Conservation (phyloP, 2,888 invertebrate species). For the Mylabris sibirica region DNA sequence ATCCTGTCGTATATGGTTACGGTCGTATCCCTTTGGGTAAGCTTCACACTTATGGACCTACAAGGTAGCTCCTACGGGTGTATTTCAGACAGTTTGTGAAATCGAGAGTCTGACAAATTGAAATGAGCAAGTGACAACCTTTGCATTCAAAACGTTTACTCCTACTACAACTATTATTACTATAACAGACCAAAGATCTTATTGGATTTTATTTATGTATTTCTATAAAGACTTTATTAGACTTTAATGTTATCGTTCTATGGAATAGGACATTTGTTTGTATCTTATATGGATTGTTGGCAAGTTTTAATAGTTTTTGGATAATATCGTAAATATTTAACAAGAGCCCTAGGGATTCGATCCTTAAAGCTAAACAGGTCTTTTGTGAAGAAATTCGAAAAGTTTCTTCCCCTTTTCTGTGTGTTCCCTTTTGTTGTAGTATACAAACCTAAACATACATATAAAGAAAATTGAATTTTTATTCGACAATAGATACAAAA, state of each 20-base stretch:
- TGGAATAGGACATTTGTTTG: not conserved
- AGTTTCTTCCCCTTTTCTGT: not conserved
- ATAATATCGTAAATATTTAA: conserved; percentile 19
- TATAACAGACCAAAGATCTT: not conserved
- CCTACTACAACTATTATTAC: not conserved
- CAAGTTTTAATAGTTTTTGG: conserved; percentile 8
- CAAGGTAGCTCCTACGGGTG: conserved; percentile 55
- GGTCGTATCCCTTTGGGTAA: conserved; percentile 45
- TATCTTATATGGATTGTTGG: not conserved
- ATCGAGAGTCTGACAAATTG: conserved; percentile 58
- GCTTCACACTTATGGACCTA: conserved; percentile 55
- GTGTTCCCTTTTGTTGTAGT: not conserved
- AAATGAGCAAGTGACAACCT: conserved; percentile 52
- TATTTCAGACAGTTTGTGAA: conserved; percentile 56
- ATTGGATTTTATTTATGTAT: not conserved
- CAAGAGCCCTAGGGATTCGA: not conserved
- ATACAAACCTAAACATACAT: not conserved
- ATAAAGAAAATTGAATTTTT: not conserved
- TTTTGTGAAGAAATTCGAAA: not conserved
- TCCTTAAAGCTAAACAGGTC: conserved; percentile 1
- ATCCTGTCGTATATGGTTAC: conserved; percentile 15
- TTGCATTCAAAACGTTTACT: conserved; percentile 20
- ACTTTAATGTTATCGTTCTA: conserved; percentile 18
- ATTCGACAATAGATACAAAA: not conserved
- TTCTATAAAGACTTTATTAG: conserved; percentile 17